Evolutionary conservation across 1,140 invertebrate genomes (phyloP).

Genomic region (Tachypleus tridentatus): DNA sequence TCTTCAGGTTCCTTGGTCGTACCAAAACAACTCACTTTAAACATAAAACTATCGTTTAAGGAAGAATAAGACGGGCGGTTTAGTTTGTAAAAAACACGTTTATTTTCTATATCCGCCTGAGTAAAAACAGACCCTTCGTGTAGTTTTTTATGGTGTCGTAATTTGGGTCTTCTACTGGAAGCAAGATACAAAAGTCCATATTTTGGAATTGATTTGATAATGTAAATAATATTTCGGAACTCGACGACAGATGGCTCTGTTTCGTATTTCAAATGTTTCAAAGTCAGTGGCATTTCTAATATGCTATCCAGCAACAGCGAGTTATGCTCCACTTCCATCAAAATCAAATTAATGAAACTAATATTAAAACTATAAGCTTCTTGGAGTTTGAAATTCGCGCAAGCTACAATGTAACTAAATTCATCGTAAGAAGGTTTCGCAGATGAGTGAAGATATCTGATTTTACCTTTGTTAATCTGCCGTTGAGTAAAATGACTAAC

Average conservation of each 20-base stretch:
- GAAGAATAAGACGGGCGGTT: slow-evolving; percentile 57
- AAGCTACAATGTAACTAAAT: slow-evolving; percentile 24
- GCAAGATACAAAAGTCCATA: slow-evolving; percentile 26
- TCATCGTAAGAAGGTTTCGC: slow-evolving; percentile 24
- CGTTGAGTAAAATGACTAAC: slow-evolving; percentile 66
- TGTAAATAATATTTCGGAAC: slow-evolving; percentile 51
- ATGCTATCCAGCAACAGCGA: slow-evolving; percentile 50
- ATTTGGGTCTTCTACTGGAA: too few relatives aligned
- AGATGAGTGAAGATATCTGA: slow-evolving; percentile 35
- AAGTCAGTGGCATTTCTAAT: slow-evolving; percentile 47
- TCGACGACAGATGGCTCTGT: slow-evolving; percentile 55
- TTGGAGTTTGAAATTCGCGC: slow-evolving; percentile 44
- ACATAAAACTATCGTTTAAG: slow-evolving; percentile 57
- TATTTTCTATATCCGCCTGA: slow-evolving; percentile 63
- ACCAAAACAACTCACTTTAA: slow-evolving; percentile 54
- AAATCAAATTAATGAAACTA: slow-evolving; percentile 59
- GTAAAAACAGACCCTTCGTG: slow-evolving; percentile 57
- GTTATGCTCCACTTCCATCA: slow-evolving; percentile 36
- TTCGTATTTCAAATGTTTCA: slow-evolving; percentile 49
- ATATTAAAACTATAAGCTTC: slow-evolving; percentile 65
- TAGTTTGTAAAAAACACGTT: slow-evolving; percentile 50
- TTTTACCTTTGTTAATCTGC: slow-evolving; percentile 47
- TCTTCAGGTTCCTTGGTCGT: slow-evolving; percentile 49
- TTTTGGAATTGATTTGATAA: slow-evolving; percentile 32
- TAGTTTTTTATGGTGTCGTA: slow-evolving; percentile 27